Evolutionary conservation across 2,888 invertebrate genomes (phyloP).

Genomic region (Punctoribates punctum): DNA sequence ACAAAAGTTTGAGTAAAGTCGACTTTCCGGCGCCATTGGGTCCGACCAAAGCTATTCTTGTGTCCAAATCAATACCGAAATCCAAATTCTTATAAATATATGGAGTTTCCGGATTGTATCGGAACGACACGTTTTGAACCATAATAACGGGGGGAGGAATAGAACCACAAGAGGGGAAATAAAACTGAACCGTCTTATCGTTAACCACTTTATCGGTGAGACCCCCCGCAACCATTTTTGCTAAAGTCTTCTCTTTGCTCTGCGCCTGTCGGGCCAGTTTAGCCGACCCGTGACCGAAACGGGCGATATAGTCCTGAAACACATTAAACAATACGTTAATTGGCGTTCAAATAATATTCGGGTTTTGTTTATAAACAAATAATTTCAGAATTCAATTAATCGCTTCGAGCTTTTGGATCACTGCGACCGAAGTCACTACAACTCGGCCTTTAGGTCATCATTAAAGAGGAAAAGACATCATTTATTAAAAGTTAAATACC

Average conservation of each 20-base stretch:
- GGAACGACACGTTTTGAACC: constrained; percentile 97
- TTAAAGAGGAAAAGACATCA: constrained; percentile 45
- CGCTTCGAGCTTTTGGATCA: constrained; percentile 45
- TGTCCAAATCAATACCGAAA: constrained; percentile 98
- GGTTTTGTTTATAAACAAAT: constrained; percentile 2
- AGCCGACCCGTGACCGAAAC: constrained; percentile 98
- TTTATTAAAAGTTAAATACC: constrained; percentile 56
- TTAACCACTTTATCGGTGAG: constrained; percentile 85
- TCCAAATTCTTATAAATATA: constrained; percentile 95
- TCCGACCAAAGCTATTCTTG: constrained; percentile 84
- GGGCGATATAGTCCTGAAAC: constrained; percentile 86
- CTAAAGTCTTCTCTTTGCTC: constrained; percentile 97
- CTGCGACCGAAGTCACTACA: constrained; percentile 42
- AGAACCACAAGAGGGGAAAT: constrained; percentile 90
- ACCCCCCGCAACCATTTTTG: constrained; percentile 98
- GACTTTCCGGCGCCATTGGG: constrained; percentile 99
- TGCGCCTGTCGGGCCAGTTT: constrained; percentile 98
- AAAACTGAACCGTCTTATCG: constrained; percentile 90
- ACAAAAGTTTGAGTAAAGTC: constrained; percentile 89
- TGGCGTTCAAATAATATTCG: neutral
- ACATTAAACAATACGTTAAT: neutral
- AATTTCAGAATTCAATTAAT: constrained; percentile 7
- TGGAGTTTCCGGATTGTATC: constrained; percentile 78
- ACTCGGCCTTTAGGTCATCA: constrained; percentile 49
- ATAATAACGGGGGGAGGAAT: constrained; percentile 99